These are phyloP conservation scores for Parnassius orleans DNA, from an alignment of 2,888 invertebrate genomes.

Conservation along the genomic window DNA sequence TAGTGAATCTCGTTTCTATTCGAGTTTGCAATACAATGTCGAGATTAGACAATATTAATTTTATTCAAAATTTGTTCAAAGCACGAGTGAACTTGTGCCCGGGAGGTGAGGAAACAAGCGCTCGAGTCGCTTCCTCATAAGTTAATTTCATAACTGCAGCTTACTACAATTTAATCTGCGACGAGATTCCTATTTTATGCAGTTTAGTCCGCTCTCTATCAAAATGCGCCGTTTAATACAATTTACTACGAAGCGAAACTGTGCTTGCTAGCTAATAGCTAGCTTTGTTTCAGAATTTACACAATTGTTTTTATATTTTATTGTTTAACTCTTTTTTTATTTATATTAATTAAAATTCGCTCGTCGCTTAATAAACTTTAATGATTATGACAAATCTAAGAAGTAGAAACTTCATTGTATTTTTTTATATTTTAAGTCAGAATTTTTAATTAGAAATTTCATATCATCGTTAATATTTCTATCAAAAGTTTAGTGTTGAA, in stretches of 20 bases:
- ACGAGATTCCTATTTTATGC: constrained; percentile 36
- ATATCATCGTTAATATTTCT: no score
- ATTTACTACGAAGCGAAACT: constrained; percentile 36
- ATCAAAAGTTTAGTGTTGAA: no score
- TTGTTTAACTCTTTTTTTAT: no score
- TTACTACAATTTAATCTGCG: constrained; percentile 49
- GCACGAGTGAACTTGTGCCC: constrained; percentile 25
- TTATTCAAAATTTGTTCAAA: constrained; percentile 35
- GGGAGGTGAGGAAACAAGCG: constrained; percentile 38
- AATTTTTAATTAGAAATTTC: no score
- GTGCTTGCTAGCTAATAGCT: not conserved
- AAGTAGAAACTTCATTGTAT: no score
- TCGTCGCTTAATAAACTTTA: no score
- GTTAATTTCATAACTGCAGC: constrained; percentile 57
- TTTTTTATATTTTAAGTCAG: no score
- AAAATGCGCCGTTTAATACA: constrained; percentile 24
- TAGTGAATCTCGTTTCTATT: not conserved
- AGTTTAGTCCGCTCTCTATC: constrained; percentile 30
- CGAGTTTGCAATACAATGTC: constrained; percentile 7
- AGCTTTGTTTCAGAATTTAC: not conserved
- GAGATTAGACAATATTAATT: constrained; percentile 39
- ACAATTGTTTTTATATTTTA: not conserved
- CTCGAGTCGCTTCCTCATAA: constrained; percentile 52
- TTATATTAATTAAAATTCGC: no score
- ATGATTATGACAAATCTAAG: no score